These are phyloP conservation scores for Sebastes nivosus DNA, from an alignment of 2,797 vertebrate genomes.

Conservation along the genomic window DNA sequence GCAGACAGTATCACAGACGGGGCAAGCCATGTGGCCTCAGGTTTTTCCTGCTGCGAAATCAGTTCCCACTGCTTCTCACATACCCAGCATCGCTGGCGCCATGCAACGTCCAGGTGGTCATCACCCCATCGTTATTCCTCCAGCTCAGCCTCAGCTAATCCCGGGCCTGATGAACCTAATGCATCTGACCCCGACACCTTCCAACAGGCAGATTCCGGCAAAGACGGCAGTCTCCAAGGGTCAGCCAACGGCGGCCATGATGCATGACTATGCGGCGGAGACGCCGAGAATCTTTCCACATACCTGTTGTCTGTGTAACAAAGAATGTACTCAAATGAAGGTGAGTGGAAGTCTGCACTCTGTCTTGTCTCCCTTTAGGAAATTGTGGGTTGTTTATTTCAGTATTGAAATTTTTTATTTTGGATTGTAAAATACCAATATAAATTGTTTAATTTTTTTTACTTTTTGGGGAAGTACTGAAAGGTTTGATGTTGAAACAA, in stretches of 20 bases:
- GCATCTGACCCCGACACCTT: background rate
- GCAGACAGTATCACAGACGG: background rate
- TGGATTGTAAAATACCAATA: background rate
- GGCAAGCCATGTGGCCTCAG: background rate
- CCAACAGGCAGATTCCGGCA: background rate
- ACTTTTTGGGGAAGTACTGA: background rate
- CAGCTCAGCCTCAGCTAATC: background rate
- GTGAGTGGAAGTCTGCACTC: constrained; percentile 84
- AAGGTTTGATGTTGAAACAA: background rate
- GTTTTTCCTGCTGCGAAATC: background rate
- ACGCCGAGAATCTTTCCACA: constrained; percentile 94
- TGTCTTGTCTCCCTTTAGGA: background rate
- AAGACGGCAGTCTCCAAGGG: constrained; percentile 54
- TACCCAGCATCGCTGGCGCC: background rate
- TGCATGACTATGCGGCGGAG: constrained; percentile 92
- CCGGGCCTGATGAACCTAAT: background rate
- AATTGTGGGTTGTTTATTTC: background rate
- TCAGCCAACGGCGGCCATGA: constrained; percentile 88
- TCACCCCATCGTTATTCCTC: background rate
- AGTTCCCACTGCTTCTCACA: background rate
- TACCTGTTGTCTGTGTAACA: constrained; percentile 96
- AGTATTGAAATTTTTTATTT: background rate
- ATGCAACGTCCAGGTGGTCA: background rate
- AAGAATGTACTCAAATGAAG: constrained; percentile 92
- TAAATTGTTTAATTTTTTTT: background rate